phyloP scores from a whole-genome alignment of 2,888 invertebrate species.

The Copidosoma aretas region DNA sequence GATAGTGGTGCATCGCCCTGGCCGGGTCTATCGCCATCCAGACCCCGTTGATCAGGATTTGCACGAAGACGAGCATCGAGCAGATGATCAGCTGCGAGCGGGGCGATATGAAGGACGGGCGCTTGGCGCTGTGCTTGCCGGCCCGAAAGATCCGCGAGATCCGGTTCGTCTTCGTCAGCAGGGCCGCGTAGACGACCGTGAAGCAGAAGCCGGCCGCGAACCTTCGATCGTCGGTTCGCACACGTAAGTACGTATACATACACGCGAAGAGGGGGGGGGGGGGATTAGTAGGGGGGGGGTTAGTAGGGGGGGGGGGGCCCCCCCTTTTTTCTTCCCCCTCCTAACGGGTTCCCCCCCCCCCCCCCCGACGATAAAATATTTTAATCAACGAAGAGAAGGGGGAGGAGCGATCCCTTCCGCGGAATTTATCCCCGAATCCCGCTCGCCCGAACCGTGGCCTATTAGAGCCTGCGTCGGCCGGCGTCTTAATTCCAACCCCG shows the following conservation, averaged over 20 bases:
- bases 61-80: conserved; percentile 83
- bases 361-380: not conserved
- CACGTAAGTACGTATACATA: not conserved
- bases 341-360: not conserved
- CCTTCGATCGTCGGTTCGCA: conserved; percentile 61
- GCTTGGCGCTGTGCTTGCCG: conserved; percentile 92
- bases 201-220: conserved; percentile 95
- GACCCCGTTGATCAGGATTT: conserved; percentile 87
- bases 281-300: too few species aligned
- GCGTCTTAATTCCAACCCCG: too few species aligned
- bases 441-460: too few species aligned
- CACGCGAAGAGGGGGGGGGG: too few species aligned
- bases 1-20: conserved; percentile 87
- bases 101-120: conserved; percentile 92
- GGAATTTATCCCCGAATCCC: too few species aligned
- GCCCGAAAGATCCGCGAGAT: conserved; percentile 97
- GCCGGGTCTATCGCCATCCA: conserved; percentile 94
- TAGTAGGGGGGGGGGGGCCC: not conserved
- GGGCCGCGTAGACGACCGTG: conserved; percentile 94
- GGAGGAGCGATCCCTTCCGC: too few species aligned
- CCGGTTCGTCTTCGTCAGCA: conserved; percentile 96
- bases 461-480: too few species aligned
- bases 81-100: conserved; percentile 91
- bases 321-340: not conserved
- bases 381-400: too few species aligned